Conservation (phyloP, 2,888 invertebrate species). For the Melanostoma mellinum region DNA sequence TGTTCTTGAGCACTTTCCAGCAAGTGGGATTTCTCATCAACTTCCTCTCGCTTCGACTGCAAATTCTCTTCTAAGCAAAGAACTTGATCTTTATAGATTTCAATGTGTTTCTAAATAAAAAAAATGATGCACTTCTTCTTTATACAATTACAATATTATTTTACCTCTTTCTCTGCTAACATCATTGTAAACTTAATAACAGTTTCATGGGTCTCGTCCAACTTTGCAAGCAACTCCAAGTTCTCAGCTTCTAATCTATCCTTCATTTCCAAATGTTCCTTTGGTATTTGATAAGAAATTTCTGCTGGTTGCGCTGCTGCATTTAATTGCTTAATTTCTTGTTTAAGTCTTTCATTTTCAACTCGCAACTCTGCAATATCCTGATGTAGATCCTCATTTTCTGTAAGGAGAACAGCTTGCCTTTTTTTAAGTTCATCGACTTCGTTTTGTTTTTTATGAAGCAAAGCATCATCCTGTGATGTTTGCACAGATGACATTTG, state of each 20-base stretch:
- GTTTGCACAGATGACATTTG: conserved; percentile 73
- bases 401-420: conserved; percentile 73
- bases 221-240: conserved; percentile 77
- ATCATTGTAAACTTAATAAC: conserved; percentile 76
- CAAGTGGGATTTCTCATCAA: conserved; percentile 79
- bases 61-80: conserved; percentile 80
- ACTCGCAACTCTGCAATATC: conserved; percentile 72
- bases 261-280: conserved; percentile 71
- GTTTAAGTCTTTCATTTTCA: conserved; percentile 44
- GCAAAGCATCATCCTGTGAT: conserved; percentile 47
- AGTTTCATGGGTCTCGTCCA: conserved; percentile 77
- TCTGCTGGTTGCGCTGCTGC: conserved; percentile 30
- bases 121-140: no score
- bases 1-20: conserved; percentile 81
- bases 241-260: conserved; percentile 78
- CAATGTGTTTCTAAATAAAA: conserved; percentile 77
- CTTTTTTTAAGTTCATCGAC: conserved; percentile 74
- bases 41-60: conserved; percentile 78
- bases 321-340: conserved; percentile 52
- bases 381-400: conserved; percentile 71
- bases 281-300: conserved; percentile 43
- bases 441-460: conserved; percentile 55
- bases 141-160: conserved; percentile 6
- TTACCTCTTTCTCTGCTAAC: conserved; percentile 79
- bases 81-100: conserved; percentile 79